Percentiles rank a stretch among this genome's conserved stretches.
Conservation (phyloP, 2,888 invertebrate species). For the Eilema caniola region DNA sequence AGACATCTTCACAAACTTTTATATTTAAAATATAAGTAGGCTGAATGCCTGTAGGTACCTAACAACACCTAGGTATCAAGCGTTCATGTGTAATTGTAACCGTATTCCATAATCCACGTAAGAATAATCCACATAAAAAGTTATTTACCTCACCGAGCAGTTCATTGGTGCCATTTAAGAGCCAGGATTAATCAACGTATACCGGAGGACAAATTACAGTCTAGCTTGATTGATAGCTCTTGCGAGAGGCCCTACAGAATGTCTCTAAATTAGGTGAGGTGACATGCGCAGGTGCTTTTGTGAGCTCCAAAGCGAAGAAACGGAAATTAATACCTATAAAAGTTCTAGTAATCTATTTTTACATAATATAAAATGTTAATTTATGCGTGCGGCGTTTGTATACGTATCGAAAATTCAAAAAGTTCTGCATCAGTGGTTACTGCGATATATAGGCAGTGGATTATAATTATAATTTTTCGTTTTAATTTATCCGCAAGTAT, state of each 20-base stretch:
- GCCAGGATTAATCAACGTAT: not conserved
- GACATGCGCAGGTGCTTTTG: not conserved
- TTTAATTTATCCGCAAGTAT: too few species aligned
- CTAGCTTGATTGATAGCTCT: conserved; percentile 8
- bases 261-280: not conserved
- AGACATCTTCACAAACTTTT: too few species aligned
- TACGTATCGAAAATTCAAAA: too few species aligned
- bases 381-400: too few species aligned
- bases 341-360: not conserved
- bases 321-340: not conserved
- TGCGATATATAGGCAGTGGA: too few species aligned
- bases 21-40: too few species aligned
- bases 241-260: not conserved
- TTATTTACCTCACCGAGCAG: not conserved
- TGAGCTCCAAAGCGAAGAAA: not conserved
- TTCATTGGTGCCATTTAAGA: conserved; percentile 6
- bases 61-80: too few species aligned
- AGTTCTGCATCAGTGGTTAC: too few species aligned
- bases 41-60: too few species aligned
- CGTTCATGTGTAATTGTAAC: not conserved
- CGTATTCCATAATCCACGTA: not conserved
- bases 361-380: too few species aligned
- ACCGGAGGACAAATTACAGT: conserved; percentile 2
- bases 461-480: too few species aligned
- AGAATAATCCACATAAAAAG: conserved; percentile 3